Conservation (phyloP, 2,113 vertebrate species). For the Nibea coibor region DNA sequence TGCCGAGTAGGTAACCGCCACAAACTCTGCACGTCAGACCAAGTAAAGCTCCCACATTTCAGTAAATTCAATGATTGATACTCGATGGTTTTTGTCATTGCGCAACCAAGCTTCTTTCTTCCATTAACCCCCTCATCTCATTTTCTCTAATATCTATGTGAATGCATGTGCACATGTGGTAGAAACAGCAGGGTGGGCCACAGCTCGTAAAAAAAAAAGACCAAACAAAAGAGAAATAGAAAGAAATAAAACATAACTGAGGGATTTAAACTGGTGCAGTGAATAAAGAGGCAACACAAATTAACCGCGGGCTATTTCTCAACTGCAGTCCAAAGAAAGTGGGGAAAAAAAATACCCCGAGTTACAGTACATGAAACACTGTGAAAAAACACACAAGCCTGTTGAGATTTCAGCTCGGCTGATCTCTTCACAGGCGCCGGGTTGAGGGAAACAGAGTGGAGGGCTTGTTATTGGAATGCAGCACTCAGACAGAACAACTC, state of each 20-base stretch:
- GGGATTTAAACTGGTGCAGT: not conserved
- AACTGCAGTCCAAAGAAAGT: not conserved
- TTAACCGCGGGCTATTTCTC: not conserved
- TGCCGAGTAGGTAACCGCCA: not conserved
- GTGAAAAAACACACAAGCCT: not conserved
- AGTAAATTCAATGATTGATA: not conserved
- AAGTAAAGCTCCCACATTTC: too few species aligned
- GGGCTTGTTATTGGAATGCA: conserved; percentile 65
- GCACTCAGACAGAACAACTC: conserved; percentile 45
- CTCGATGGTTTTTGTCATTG: not conserved
- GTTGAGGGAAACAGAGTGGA: conserved; percentile 3
- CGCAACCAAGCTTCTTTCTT: not conserved
- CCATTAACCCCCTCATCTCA: not conserved
- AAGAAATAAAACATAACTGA: not conserved
- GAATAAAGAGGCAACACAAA: not conserved
- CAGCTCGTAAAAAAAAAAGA: not conserved
- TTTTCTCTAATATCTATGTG: not conserved
- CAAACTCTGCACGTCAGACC: not conserved
- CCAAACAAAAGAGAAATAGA: not conserved
- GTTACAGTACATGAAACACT: not conserved
- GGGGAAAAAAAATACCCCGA: not conserved
- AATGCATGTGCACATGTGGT: not conserved
- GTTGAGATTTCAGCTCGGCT: conserved; percentile 4
- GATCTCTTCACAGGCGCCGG: conserved; percentile 6
- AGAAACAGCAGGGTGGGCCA: not conserved